Conservation (phyloP, 2,113 vertebrate species). For the Microtus ochrogaster region DNA sequence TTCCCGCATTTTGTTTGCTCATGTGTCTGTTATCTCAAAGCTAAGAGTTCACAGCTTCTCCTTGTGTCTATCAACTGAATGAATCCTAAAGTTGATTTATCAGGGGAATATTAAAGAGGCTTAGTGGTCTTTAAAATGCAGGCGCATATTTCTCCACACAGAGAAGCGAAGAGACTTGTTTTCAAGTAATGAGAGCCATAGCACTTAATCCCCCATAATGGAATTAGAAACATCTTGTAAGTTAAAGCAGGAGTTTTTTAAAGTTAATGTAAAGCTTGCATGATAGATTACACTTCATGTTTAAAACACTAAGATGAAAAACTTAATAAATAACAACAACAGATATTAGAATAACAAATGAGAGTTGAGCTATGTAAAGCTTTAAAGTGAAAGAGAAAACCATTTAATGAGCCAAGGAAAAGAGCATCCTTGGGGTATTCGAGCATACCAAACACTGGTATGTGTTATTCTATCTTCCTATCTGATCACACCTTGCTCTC, state of each 20-base stretch:
- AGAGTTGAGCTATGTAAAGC: conserved; percentile 68
- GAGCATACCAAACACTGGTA: conserved; percentile 61
- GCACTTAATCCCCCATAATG: conserved; percentile 75
- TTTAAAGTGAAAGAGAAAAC: conserved; percentile 74
- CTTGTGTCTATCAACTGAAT: conserved; percentile 64
- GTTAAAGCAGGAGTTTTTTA: conserved; percentile 78
- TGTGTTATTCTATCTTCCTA: conserved; percentile 62
- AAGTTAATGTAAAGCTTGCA: conserved; percentile 70
- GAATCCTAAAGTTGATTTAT: conserved; percentile 76
- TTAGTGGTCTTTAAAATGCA: conserved; percentile 71
- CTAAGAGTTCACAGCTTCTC: conserved; percentile 74
- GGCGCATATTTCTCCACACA: conserved; percentile 58
- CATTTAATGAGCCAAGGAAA: conserved; percentile 77
- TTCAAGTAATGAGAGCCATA: conserved; percentile 75
- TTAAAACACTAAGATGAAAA: conserved; percentile 77
- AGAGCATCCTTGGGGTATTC: conserved; percentile 55
- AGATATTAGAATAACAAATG: conserved; percentile 80
- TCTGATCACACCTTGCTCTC: conserved; percentile 48
- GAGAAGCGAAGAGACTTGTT: conserved; percentile 56
- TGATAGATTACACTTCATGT: conserved; percentile 66
- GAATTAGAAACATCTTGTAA: conserved; percentile 79
- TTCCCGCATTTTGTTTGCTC: conserved; percentile 70
- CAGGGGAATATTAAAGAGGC: conserved; percentile 72
- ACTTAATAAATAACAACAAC: conserved; percentile 74
- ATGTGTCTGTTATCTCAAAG: conserved; percentile 66